Percentiles rank a stretch among this genome's conserved stretches.
phyloP scores from a whole-genome alignment of 2,113 vertebrate species.

The Tylochromis polylepis region DNA sequence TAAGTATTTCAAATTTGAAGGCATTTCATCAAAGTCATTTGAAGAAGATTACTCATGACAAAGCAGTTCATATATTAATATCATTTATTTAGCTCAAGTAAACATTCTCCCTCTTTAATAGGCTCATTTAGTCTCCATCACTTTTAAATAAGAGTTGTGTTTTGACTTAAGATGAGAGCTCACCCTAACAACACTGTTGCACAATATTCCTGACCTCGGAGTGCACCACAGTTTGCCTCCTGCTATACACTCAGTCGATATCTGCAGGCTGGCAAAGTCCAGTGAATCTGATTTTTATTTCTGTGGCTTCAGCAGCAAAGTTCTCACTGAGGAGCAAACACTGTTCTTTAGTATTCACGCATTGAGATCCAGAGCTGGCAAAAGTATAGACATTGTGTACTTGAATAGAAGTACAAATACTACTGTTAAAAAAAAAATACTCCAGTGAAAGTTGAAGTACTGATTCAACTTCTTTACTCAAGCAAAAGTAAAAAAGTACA shows the following conservation, averaged over 20 bases:
- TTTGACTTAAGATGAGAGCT: not conserved
- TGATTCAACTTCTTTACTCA: not conserved
- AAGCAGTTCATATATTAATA: not conserved
- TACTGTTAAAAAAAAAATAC: not conserved
- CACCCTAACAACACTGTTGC: not conserved
- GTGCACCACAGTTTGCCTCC: not conserved
- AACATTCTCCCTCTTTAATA: not conserved
- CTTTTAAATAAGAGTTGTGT: not conserved
- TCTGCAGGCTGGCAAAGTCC: not conserved
- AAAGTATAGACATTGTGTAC: not conserved
- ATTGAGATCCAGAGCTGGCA: not conserved
- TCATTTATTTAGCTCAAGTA: not conserved
- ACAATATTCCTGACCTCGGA: not conserved
- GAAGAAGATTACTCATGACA: not conserved
- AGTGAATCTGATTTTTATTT: not conserved
- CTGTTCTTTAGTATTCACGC: not conserved
- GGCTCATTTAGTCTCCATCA: not conserved
- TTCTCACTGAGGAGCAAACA: not conserved
- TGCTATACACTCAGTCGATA: not conserved
- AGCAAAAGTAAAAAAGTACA: not conserved
- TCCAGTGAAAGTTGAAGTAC: not conserved
- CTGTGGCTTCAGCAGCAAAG: not conserved
- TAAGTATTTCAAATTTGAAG: not conserved
- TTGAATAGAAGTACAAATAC: not conserved
- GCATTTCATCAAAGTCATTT: not conserved